phyloP scores from a whole-genome alignment of 1,140 invertebrate genomes.

The Lucilia cuprina region DNA sequence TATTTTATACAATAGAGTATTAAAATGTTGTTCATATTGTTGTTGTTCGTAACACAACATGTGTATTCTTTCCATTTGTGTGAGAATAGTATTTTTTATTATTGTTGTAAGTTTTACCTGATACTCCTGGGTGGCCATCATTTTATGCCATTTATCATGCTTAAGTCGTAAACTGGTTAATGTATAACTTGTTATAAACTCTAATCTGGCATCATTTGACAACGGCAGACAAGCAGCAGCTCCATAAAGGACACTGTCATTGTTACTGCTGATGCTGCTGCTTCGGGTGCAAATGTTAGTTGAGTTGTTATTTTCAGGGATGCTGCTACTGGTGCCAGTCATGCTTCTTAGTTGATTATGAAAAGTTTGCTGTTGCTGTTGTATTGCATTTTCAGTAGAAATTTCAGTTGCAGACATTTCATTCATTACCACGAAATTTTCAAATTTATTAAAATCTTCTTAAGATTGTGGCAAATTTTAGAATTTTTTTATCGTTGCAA shows the following conservation, averaged over 20 bases:
- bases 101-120: conserved; percentile 54
- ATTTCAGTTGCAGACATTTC: neutral
- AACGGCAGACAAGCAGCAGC: neutral
- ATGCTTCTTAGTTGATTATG: neutral
- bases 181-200: conserved; percentile 54
- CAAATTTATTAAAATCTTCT: neutral
- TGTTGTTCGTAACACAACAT: neutral
- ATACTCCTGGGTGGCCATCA: conserved; percentile 71
- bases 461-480: neutral
- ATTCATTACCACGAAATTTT: neutral
- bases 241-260: neutral
- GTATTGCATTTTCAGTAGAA: no score
- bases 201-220: conserved; percentile 44
- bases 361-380: neutral
- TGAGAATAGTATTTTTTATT: no score
- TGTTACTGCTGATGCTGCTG: neutral
- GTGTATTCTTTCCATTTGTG: no score
- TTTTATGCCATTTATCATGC: conserved; percentile 78
- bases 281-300: neutral
- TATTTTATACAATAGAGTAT: neutral
- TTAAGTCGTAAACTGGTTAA: conserved; percentile 74
- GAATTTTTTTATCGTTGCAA: neutral
- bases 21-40: neutral
- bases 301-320: neutral
- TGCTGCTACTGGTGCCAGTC: neutral